Base-by-base conservation (phyloP, 2,888 invertebrate genomes). In the Corythucha ciliata region DNA sequence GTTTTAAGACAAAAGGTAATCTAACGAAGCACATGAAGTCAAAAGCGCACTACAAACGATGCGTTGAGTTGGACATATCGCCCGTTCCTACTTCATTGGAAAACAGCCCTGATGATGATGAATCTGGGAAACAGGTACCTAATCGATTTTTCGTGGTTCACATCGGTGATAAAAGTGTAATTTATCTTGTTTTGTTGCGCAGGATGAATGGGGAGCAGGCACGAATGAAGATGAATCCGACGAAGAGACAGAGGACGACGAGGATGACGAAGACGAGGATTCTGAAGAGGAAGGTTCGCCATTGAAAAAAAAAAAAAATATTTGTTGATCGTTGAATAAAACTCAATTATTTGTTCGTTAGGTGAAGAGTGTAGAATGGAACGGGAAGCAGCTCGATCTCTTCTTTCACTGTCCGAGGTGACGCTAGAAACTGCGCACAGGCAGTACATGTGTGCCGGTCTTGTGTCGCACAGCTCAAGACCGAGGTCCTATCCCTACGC, bases 11-110 rank as follows among this genome's bases (percentile, higher is more conserved):
- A 3, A 96, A 96, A 69, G 93, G 96, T 12, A 97, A 97, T 68
- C 73, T 97, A 55, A 96, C 96, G 1, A 97, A 96, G 69, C 96
- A 97, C 69, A 91, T 96, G 88, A 93, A 94, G 68, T 94, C 96
- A 52, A 97, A 96, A 72, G 85, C 93, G 1, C 97, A 97, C 69
- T 89, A 86, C 64, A 92, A 92, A 69, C 90, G 89, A 66, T 93
- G 92, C 69, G 75, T 82, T 22, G 88, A 90, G 64, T 74, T 83
- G 60, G 89, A 83, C 56, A 82, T 88, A 58, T 78, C 77, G 64
- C 88, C 88, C 1, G 80, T 80, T 1, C 80, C 80, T 1, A 77
- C 76, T 34, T 70, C 72, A 0, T 74, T 81, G 41, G 83, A 83
- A 60, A 79, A 80, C 24, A 74, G 72, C 3, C 74, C 75, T 57